These are phyloP conservation scores for Neodiprion virginianus DNA, from an alignment of 1,140 invertebrate species.

Conservation along the genomic window DNA sequence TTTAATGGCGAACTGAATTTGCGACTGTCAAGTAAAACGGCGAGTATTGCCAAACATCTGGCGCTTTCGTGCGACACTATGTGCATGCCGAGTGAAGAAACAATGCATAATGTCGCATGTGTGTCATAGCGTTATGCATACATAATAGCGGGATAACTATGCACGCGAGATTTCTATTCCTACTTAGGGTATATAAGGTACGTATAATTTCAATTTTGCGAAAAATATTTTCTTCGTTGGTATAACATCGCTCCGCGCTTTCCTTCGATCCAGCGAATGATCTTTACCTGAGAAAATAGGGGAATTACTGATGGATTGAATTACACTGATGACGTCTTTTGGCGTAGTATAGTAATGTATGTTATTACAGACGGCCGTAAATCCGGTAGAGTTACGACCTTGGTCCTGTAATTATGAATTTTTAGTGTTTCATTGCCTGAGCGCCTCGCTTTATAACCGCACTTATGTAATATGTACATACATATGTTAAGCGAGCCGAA, in stretches of 20 bases:
- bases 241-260: too few species aligned
- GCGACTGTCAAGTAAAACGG: not conserved
- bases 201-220: too few species aligned
- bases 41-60: constrained; percentile 1
- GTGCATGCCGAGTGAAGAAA: not conserved
- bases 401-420: not conserved
- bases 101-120: too few species aligned
- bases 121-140: too few species aligned
- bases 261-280: too few species aligned
- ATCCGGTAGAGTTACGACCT: not conserved
- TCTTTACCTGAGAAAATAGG: too few species aligned
- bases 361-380: not conserved
- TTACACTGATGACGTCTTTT: too few species aligned
- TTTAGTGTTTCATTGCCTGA: not conserved
- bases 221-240: too few species aligned
- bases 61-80: not conserved
- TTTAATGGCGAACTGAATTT: not conserved
- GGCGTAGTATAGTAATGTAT: not conserved
- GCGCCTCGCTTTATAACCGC: not conserved
- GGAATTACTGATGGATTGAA: too few species aligned
- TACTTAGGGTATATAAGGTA: too few species aligned
- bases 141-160: too few species aligned
- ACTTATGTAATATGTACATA: not conserved
- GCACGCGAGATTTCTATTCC: too few species aligned
- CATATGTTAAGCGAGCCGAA: not conserved